Evolutionary conservation across 2,113 vertebrate genomes (phyloP).

Genomic region (Gracilinanus agilis): DNA sequence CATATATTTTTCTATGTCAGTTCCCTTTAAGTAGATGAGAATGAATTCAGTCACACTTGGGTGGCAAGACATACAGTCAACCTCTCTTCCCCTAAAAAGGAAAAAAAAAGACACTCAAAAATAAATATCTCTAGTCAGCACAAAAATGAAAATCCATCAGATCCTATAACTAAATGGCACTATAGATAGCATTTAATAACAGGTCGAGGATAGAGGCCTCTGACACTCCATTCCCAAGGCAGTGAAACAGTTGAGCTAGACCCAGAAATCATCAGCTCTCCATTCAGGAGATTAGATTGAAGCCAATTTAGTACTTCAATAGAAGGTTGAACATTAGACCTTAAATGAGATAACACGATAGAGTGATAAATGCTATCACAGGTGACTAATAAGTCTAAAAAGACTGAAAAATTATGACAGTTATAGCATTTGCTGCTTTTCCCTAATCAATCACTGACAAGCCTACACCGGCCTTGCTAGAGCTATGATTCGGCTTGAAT

Average conservation of each 20-base stretch:
- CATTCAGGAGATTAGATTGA: constrained; percentile 69
- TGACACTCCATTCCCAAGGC: constrained; percentile 44
- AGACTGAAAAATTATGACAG: constrained; percentile 51
- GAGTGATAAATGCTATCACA: constrained; percentile 58
- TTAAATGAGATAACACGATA: constrained; percentile 66
- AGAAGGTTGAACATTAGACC: constrained; percentile 54
- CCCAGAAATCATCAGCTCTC: constrained; percentile 65
- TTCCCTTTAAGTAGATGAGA: constrained; percentile 60
- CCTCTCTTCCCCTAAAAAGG: background rate
- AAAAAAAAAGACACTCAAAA: constrained; percentile 64
- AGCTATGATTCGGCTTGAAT: constrained; percentile 34
- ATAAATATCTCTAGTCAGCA: constrained; percentile 56
- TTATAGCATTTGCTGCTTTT: constrained; percentile 49
- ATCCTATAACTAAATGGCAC: constrained; percentile 66
- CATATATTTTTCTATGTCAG: constrained; percentile 27
- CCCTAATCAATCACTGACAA: constrained; percentile 32
- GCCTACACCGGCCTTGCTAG: background rate
- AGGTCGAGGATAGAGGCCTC: constrained; percentile 55
- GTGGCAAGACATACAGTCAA: constrained; percentile 19
- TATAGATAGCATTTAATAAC: constrained; percentile 64
- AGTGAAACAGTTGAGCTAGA: constrained; percentile 49
- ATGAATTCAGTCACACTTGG: constrained; percentile 17
- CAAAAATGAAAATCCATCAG: constrained; percentile 66
- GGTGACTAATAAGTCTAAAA: constrained; percentile 60
- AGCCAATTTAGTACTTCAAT: constrained; percentile 67